Base-by-base conservation (phyloP, 2,113 vertebrate genomes). In the Excalfactoria chinensis region DNA sequence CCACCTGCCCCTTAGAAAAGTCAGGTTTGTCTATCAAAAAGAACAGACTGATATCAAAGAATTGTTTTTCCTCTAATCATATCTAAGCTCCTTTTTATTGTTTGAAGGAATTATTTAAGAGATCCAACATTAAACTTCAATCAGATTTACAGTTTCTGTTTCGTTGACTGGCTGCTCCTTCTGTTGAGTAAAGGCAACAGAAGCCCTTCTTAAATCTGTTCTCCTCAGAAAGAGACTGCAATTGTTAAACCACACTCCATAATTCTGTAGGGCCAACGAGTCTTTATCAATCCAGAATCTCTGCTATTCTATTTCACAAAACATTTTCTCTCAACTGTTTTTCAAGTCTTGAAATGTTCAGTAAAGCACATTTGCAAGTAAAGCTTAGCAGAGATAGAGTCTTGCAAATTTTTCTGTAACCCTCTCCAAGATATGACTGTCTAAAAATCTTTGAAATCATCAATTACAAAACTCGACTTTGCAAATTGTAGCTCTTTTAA, bases 51-150 rank as follows among this genome's bases (percentile, higher is more conserved):
- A 82, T 86, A 95, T 85, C 75, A 86, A 90, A 88, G 32, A 32
- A 72, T 53, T 95, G 64, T 56, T 95, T 86, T 93, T 88, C 70
- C 63, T 64, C 55, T 94, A 53, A 78, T 21, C 25, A 90, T 46
- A 68, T 95, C 75, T 81, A 88, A 93, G 58, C 53, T 83, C 40
- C n/a, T 87, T 74, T 90, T 90, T 70, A 84, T 82, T 90, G 87
- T 95, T 92, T 0, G 4, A 81, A 89, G 59, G 59, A 91, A 68
- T 95, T 91, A 78, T 88, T 71, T 84, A 91, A 75, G 60, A 89
- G 37, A 85, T 30, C 18, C 12, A 64, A 64, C 72, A 89, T 13
- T 87, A 64, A 76, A 75, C 71, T 92, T 74, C 58, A 71, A 66
- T 75, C 69, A 92, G 69, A 60, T 75, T 63, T 13, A 68, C 7